A percentile compares a stretch with the other conserved stretches of the same genome.
These are phyloP conservation scores for Gallinago nigripennis DNA, from an alignment of 2,797 vertebrate genomes.

Conservation along the genomic window DNA sequence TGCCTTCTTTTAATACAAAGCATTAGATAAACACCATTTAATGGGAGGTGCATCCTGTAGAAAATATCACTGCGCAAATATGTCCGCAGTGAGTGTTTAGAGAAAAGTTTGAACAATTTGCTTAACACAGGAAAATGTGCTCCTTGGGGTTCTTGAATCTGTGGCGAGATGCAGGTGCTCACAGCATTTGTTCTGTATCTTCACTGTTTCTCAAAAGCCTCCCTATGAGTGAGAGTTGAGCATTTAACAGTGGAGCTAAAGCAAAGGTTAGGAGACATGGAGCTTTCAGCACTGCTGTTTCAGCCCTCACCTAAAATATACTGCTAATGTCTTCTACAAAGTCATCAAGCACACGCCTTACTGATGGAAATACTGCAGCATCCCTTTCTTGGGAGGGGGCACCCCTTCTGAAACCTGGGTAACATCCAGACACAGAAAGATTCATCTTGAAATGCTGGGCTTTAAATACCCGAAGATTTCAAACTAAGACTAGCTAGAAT, in stretches of 20 bases:
- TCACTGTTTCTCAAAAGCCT: conserved; percentile 8
- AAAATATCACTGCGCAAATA: not conserved
- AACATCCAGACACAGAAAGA: not conserved
- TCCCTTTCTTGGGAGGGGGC: not conserved
- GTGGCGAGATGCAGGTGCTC: conserved; percentile 2
- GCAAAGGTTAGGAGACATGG: not conserved
- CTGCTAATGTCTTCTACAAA: not conserved
- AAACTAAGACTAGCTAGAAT: not conserved
- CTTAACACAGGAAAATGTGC: conserved; percentile 20
- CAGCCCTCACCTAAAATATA: not conserved
- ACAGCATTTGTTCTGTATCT: not conserved
- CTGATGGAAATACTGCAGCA: not conserved
- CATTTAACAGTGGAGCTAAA: not conserved
- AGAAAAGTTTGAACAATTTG: conserved; percentile 26
- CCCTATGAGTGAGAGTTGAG: not conserved
- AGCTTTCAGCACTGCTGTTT: not conserved
- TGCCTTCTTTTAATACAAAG: conserved; percentile 6
- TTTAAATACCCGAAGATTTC: not conserved
- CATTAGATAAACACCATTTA: not conserved
- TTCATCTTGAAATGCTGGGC: not conserved
- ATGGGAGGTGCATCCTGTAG: not conserved
- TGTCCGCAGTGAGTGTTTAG: not conserved
- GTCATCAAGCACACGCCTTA: not conserved
- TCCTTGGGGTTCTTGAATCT: conserved; percentile 1
- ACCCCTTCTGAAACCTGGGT: not conserved